A percentile compares a stretch with the other conserved stretches of the same genome.
phyloP scores from a whole-genome alignment of 2,113 vertebrate species.

The Oryzias curvinotus region DNA sequence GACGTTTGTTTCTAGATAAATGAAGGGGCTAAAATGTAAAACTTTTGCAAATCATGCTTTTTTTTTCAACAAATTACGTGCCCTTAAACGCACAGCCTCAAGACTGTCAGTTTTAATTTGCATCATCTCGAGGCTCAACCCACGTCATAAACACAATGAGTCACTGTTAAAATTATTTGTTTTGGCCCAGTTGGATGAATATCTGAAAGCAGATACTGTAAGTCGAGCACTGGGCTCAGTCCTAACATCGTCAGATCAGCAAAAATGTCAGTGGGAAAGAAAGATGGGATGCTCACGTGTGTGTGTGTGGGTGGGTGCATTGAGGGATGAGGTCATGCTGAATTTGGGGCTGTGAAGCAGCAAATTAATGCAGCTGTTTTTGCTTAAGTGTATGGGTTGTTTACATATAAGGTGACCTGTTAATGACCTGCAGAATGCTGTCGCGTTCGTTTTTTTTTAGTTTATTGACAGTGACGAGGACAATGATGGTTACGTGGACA shows the following conservation, averaged over 20 bases:
- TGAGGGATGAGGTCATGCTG: conserved; percentile 12
- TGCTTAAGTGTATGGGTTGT: not conserved
- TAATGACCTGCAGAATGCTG: not conserved
- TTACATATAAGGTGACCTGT: not conserved
- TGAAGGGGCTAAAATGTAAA: not conserved
- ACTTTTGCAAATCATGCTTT: not conserved
- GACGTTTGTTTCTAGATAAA: not conserved
- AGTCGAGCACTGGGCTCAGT: conserved; percentile 22
- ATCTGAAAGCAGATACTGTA: conserved; percentile 33
- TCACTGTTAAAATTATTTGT: conserved; percentile 36
- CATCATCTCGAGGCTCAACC: conserved; percentile 15
- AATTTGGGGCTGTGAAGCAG: conserved; percentile 6
- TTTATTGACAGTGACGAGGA: conserved; percentile 90
- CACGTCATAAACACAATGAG: conserved; percentile 20
- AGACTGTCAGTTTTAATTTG: not conserved
- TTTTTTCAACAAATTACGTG: conserved; percentile 14
- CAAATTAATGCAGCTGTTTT: conserved; percentile 4
- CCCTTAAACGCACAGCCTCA: not conserved
- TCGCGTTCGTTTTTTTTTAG: conserved; percentile 63
- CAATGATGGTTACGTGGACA: conserved; percentile 86
- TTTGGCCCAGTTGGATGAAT: conserved; percentile 41
- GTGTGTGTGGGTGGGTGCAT: not conserved
- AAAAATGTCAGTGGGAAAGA: conserved; percentile 42
- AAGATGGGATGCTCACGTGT: not conserved
- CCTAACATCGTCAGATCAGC: conserved; percentile 46